A percentile compares a stretch with the other conserved stretches of the same genome.
Evolutionary conservation across 2,113 vertebrate genomes (phyloP).

Genomic region (Pachycephala philippinensis): DNA sequence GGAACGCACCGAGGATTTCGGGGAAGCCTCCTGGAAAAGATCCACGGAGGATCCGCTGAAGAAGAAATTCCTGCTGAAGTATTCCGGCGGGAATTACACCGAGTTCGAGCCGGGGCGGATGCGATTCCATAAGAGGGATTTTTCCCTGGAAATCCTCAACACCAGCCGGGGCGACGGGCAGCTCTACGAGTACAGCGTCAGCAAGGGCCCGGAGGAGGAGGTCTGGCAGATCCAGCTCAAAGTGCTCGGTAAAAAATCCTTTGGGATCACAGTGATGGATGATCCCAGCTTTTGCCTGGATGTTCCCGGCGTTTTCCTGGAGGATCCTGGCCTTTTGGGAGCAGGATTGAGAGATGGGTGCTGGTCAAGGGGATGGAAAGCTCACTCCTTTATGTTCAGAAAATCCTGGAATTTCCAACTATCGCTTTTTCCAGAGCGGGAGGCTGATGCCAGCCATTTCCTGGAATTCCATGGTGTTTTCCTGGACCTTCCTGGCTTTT

Average conservation of each 20-base stretch:
- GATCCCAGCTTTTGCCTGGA: not conserved
- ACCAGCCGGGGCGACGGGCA: not conserved
- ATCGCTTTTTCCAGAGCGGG: too few relatives aligned
- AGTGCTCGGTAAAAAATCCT: not conserved
- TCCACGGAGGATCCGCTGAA: rapidly evolving
- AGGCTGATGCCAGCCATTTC: too few relatives aligned
- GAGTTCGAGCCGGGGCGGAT: not conserved
- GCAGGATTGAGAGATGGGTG: not conserved
- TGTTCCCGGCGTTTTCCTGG: not conserved
- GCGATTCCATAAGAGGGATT: rapidly evolving
- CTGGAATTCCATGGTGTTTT: too few relatives aligned
- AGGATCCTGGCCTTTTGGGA: not conserved
- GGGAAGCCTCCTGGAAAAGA: not conserved
- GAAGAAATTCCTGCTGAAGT: not conserved
- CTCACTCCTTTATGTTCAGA: too few relatives aligned
- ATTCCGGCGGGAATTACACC: rapidly evolving
- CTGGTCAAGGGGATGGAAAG: rapidly evolving
- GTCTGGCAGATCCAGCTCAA: not conserved
- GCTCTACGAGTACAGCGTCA: not conserved
- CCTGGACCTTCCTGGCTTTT: too few relatives aligned
- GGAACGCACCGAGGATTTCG: rapidly evolving
- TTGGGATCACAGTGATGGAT: rapidly evolving
- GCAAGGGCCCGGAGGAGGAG: rapidly evolving
- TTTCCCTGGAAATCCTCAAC: not conserved
- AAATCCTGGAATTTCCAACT: too few relatives aligned